These are phyloP conservation scores for Rhineura floridana DNA, from an alignment of 2,113 vertebrate species.

Conservation along the genomic window DNA sequence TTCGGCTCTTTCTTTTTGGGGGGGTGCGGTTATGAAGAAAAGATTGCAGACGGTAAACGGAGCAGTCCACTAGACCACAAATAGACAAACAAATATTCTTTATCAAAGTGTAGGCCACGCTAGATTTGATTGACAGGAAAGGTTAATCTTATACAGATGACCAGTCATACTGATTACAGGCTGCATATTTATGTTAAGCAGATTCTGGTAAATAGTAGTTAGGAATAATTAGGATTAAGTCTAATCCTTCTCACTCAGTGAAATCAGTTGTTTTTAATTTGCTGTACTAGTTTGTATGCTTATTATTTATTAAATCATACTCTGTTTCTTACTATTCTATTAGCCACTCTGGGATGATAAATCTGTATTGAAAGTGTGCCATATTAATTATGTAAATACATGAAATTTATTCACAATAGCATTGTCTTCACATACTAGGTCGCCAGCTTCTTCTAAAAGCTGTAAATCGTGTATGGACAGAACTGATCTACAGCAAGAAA, in stretches of 20 bases:
- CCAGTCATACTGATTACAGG: not conserved
- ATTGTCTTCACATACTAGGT: constrained; percentile 73
- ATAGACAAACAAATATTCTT: not conserved
- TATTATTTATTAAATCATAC: no score
- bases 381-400: no score
- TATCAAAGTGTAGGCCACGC: not conserved
- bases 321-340: no score
- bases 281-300: no score
- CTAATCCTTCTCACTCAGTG: not conserved
- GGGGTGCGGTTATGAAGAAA: not conserved
- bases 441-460: constrained; percentile 97
- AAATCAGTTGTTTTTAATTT: not conserved
- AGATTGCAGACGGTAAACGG: not conserved
- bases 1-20: not conserved
- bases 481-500: constrained; percentile 95
- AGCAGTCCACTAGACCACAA: not conserved
- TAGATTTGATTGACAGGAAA: not conserved
- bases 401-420: not conserved
- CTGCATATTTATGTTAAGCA: not conserved
- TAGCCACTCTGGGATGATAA: no score
- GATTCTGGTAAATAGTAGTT: not conserved
- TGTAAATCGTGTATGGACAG: constrained; percentile 97
- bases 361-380: no score
- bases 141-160: not conserved
- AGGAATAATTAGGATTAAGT: not conserved